Percentiles rank a stretch among this genome's conserved stretches.
Evolutionary conservation across 2,888 invertebrate genomes (phyloP).

Genomic region (Caenorhabditis sp.): DNA sequence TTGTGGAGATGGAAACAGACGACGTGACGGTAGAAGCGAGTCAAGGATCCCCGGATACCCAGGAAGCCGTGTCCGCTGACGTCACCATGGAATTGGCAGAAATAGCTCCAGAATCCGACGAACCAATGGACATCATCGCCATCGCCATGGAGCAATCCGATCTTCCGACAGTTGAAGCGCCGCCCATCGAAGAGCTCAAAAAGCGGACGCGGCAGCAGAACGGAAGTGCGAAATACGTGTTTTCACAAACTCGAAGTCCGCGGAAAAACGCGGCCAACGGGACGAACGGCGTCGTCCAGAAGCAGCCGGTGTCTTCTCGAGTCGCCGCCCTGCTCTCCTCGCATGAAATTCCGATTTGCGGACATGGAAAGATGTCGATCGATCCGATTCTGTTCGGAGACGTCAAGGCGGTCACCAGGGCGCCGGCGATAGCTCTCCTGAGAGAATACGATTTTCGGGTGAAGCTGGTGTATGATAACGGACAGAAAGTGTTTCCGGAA

Average conservation of each 20-base stretch:
- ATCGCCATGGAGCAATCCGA: constrained; percentile 44
- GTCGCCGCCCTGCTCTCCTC: constrained; percentile 57
- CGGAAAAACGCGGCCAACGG: constrained; percentile 29
- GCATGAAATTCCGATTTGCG: constrained; percentile 70
- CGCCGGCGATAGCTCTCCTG: constrained; percentile 69
- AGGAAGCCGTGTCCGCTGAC: constrained; percentile 7
- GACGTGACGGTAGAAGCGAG: not conserved
- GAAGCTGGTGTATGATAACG: constrained; percentile 40
- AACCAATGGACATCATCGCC: constrained; percentile 40
- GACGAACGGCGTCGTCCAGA: constrained; percentile 4
- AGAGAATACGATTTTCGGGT: constrained; percentile 65
- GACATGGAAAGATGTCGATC: constrained; percentile 75
- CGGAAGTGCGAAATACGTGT: constrained; percentile 44
- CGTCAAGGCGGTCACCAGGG: constrained; percentile 75
- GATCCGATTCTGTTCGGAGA: constrained; percentile 76
- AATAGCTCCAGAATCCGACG: not conserved
- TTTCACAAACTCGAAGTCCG: constrained; percentile 4
- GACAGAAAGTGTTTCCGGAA: constrained; percentile 43
- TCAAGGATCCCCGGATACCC: not conserved
- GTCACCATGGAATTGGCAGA: constrained; percentile 4
- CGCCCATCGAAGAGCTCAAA: not conserved
- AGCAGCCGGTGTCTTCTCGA: constrained; percentile 22
- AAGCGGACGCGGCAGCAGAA: constrained; percentile 46
- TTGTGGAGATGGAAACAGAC: not conserved
- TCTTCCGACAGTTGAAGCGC: constrained; percentile 28